Percentiles rank a stretch among this genome's conserved stretches.
Evolutionary conservation across 2,113 vertebrate species (phyloP).

Genomic region (Petaurus breviceps): DNA sequence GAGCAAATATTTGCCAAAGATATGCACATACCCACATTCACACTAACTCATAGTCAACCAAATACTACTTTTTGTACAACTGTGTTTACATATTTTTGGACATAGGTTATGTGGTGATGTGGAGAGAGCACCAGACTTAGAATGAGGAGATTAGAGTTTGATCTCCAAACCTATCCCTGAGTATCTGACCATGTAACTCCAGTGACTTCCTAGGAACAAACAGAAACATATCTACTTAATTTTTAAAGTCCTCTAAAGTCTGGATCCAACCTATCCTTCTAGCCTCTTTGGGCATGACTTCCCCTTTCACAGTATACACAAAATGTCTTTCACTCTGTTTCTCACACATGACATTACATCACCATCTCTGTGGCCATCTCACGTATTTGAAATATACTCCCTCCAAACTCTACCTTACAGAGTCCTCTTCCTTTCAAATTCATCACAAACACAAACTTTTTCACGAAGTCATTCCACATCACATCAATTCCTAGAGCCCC

Average conservation of each 20-base stretch:
- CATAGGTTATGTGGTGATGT: background rate
- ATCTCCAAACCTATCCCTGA: background rate
- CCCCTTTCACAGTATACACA: background rate
- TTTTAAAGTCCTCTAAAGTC: background rate
- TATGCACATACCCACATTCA: background rate
- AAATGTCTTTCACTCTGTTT: background rate
- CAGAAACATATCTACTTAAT: background rate
- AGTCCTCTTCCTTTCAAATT: background rate
- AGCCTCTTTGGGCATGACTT: background rate
- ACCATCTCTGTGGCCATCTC: background rate
- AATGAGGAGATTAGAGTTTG: background rate
- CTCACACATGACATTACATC: background rate
- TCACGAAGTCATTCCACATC: no score
- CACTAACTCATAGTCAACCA: background rate
- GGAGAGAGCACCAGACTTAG: background rate
- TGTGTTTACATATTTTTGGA: background rate
- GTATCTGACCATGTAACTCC: background rate
- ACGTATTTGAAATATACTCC: background rate
- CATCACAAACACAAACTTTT: background rate
- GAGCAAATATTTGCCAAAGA: constrained; percentile 32
- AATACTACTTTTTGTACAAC: background rate
- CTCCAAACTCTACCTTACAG: background rate
- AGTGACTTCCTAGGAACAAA: background rate
- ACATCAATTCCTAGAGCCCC: no score
- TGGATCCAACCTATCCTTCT: background rate